Evolutionary conservation across 2,797 vertebrate species (phyloP), one percentile per base, ranked within the genome.

Genomic region (Triplophysa yarkandensis): DNA sequence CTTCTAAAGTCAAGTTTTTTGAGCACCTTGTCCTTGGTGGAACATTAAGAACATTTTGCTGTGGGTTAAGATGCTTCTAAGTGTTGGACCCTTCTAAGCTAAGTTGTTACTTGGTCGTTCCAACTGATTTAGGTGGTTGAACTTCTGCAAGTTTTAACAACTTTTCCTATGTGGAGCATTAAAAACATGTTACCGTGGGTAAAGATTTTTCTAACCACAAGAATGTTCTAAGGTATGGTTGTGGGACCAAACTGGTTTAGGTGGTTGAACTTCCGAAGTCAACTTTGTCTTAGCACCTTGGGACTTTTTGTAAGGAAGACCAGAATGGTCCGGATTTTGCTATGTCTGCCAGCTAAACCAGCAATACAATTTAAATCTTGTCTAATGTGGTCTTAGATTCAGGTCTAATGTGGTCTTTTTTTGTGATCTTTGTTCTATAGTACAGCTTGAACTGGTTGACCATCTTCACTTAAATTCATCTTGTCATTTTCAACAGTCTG

Each of bases 401-500:
- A 25, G 34, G 32, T 67, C 6, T 34, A 34, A 50, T 6, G n/a
- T 16, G 28, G 13, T 1, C 19, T 17, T 67, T 34, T 16, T 2
- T 8, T 13, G 34, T 54, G 52, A 16, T 27, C 1, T 34, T 34
- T 27, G 48, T 54, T 39, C 16, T 34, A 54, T 17, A 25, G 36
- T 9, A 54, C 32, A 41, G 34, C 52, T 68, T 41, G 14, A 48
- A 7, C 1, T 63, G 11, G 23, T 63, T 39, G 21, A 41, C 36
- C 11, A 8, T 23, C 23, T 48, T 36, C 14, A 72, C 46, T 21
- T 32, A 34, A 58, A 58, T 58, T 58, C 55, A 19, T 32, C 8
- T 8, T 34, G 55, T 58, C 55, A 58, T 58, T 58, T 17, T 34
- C 16, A 58, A 32, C 28, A n/a, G 55, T 30, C 55, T 58, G 55